Conservation (phyloP, 2,113 vertebrate species). For the Peromyscus polionotus region DNA sequence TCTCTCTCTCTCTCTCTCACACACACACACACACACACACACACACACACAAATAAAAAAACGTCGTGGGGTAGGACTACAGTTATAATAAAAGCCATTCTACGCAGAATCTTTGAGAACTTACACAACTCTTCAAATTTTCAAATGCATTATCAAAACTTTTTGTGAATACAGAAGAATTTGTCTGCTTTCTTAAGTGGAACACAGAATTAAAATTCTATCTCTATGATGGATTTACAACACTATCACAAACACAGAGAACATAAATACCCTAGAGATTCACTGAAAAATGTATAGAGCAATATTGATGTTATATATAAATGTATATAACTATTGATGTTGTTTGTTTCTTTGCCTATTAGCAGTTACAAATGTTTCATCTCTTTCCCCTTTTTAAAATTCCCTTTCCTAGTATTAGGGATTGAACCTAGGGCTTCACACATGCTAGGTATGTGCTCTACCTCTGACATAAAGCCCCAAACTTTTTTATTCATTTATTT, state of each 20-base stretch:
- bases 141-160: background rate
- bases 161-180: background rate
- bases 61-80: background rate
- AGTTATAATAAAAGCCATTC: background rate
- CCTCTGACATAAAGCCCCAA: background rate
- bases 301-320: background rate
- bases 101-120: background rate
- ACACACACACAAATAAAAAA: background rate
- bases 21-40: too few relatives aligned
- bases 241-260: background rate
- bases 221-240: background rate
- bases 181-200: background rate
- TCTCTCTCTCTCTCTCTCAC: accelerated
- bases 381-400: background rate
- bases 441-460: background rate
- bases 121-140: background rate
- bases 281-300: background rate
- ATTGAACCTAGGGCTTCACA: background rate
- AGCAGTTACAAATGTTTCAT: background rate
- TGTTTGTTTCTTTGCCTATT: too few relatives aligned
- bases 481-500: background rate
- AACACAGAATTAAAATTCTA: background rate
- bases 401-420: background rate
- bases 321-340: background rate
- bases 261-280: background rate